Evolutionary conservation across 1,140 invertebrate species (phyloP).

Genomic region (Platorchestia sp.): DNA sequence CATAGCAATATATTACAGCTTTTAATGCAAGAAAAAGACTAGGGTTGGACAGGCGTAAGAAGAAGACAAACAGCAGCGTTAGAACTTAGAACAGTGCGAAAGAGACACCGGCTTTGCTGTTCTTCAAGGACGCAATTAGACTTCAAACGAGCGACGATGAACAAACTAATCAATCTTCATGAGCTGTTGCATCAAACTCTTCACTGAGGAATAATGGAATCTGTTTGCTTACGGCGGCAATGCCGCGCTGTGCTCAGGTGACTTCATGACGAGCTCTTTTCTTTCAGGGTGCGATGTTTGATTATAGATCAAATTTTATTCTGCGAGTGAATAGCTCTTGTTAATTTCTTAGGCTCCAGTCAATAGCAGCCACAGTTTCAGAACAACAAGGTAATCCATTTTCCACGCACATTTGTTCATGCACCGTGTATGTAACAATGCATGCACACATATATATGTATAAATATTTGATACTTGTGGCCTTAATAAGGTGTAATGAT

Average conservation of each 20-base stretch:
- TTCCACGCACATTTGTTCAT: neutral
- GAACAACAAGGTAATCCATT: neutral
- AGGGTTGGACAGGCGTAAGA: neutral
- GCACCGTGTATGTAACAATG: too few relatives aligned
- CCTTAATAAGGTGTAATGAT: too few relatives aligned
- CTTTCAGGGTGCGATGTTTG: neutral
- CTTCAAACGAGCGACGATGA: neutral
- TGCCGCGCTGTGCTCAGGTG: neutral
- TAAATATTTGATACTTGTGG: too few relatives aligned
- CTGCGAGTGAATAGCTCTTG: neutral
- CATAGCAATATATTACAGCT: neutral
- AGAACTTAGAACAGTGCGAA: neutral
- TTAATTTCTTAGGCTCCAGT: neutral
- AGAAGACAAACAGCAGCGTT: neutral
- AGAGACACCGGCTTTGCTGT: neutral
- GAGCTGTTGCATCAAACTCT: neutral
- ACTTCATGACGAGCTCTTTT: neutral
- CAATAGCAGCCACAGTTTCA: neutral
- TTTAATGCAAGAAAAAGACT: neutral
- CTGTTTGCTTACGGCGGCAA: neutral
- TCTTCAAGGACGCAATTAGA: neutral
- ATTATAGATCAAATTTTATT: neutral
- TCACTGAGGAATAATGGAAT: neutral
- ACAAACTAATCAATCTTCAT: slow-evolving; percentile 2
- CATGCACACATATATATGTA: too few relatives aligned